Base-by-base conservation (phyloP, 1,140 invertebrate genomes). In the Zaprionus lachaisei region DNA sequence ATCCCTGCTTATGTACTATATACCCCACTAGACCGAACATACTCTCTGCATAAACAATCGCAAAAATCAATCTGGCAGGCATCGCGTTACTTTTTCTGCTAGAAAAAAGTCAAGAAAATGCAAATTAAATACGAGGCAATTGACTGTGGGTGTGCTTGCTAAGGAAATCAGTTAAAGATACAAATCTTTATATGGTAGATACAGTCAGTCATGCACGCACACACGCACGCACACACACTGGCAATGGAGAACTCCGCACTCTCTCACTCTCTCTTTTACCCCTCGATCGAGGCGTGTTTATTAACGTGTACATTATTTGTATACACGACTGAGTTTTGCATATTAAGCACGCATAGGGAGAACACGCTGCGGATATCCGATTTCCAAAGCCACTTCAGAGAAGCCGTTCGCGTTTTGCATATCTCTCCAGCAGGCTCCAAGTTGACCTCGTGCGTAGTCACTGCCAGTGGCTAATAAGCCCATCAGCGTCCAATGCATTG, bases 261-360 rank as follows among this genome's bases (percentile, higher is more conserved):
- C 38, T 17, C 26, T 17, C 26, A 22, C 61, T n/a, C 15, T 20
- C 56, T 9, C 47, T 34, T 22, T 57, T 37, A n/a, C 6, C 44
- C 44, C 17, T 14, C 31, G 60, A 54, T 79, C 63, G 77, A 68
- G 68, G 77, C 77, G 80, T 89, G 81, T 83, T 84, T 87, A 87
- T 81, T 80, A 80, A 77, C 70, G 47, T 85, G 63, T 65, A 83
- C 83, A 83, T 83, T 89, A 87, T 89, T 89, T 89, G 83, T 84
- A 87, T 82, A 84, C 84, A 87, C 84, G 81, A 87, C 77, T 87
- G 85, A 69, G 74, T 81, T 81, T 73, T 82, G 81, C 78, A 89
- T 87, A 87, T 84, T 89, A 81, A 83, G 79, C 68, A 58, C 77
- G 74, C 80, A 47, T 47, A 7, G 41, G 41, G n/a, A 47, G 41